Percentiles rank a stretch among this genome's conserved stretches.
Conservation (phyloP, 2,113 vertebrate species). For the Aramus guarauna region DNA sequence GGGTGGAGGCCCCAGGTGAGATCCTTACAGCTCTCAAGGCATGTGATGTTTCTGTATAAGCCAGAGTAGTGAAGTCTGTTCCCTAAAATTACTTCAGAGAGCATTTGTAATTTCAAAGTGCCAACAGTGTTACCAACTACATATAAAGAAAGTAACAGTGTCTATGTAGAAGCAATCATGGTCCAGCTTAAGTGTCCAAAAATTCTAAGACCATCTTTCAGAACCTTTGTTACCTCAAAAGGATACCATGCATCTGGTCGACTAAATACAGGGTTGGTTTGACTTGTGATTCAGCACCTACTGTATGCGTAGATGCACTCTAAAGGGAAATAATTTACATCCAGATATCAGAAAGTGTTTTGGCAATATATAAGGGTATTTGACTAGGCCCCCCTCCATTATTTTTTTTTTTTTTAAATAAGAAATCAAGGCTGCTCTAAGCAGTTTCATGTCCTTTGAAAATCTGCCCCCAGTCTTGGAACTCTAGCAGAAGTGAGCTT, state of each 20-base stretch:
- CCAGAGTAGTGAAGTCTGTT: neutral
- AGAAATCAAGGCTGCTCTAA: neutral
- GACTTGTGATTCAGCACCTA: neutral
- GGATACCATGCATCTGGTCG: neutral
- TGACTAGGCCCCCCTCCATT: neutral
- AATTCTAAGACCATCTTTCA: neutral
- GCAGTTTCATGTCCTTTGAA: neutral
- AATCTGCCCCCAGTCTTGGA: neutral
- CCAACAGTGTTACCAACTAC: neutral
- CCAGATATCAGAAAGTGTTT: neutral
- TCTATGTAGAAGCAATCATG: neutral
- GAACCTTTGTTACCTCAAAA: neutral
- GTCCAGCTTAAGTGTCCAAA: neutral
- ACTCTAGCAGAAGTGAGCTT: neutral
- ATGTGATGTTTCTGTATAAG: rapidly evolving
- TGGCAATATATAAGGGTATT: neutral
- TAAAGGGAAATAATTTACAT: neutral
- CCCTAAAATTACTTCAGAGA: neutral
- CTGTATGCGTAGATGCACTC: neutral
- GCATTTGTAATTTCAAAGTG: neutral
- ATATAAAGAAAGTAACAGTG: neutral
- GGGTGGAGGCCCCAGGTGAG: neutral
- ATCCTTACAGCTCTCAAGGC: neutral
- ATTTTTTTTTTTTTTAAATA: neutral
- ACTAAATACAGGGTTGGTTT: neutral